phyloP scores from a whole-genome alignment of 2,797 vertebrate species.

The Pampus argenteus region DNA sequence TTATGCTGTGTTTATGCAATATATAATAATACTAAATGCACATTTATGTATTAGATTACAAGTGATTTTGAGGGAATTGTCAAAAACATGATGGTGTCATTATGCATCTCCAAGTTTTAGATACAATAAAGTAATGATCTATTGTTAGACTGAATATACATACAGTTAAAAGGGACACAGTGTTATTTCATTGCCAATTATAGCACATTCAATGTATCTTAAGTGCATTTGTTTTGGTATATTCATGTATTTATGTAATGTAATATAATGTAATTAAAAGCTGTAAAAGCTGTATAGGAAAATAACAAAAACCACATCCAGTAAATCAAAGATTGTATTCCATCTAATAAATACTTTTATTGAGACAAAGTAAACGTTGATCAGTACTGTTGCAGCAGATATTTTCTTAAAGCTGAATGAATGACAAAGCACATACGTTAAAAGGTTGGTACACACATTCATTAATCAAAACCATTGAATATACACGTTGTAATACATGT shows the following conservation, averaged over 20 bases:
- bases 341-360: constrained; percentile 84
- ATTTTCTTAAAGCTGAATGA: constrained; percentile 48
- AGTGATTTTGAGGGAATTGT: constrained; percentile 16
- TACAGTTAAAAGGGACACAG: constrained; percentile 25
- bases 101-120: background rate
- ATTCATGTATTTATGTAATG: constrained; percentile 33
- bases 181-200: constrained; percentile 25
- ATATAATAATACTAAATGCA: background rate
- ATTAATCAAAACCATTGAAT: constrained; percentile 29
- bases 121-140: background rate
- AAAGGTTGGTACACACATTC: constrained; percentile 10
- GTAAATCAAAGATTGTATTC: constrained; percentile 37
- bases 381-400: constrained; percentile 45
- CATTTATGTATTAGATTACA: constrained; percentile 26
- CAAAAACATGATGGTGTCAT: constrained; percentile 35
- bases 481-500: constrained; percentile 32
- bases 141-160: constrained; percentile 33
- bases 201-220: constrained; percentile 10
- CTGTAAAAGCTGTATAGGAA: constrained; percentile 41
- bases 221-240: constrained; percentile 35
- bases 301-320: constrained; percentile 18
- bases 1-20: constrained; percentile 17
- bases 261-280: constrained; percentile 32
- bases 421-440: constrained; percentile 23
- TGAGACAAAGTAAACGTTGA: constrained; percentile 58